Percentiles rank a stretch among this genome's conserved stretches.
Evolutionary conservation across 2,113 vertebrate species (phyloP).

Genomic region (Ancistrus triradiatus): DNA sequence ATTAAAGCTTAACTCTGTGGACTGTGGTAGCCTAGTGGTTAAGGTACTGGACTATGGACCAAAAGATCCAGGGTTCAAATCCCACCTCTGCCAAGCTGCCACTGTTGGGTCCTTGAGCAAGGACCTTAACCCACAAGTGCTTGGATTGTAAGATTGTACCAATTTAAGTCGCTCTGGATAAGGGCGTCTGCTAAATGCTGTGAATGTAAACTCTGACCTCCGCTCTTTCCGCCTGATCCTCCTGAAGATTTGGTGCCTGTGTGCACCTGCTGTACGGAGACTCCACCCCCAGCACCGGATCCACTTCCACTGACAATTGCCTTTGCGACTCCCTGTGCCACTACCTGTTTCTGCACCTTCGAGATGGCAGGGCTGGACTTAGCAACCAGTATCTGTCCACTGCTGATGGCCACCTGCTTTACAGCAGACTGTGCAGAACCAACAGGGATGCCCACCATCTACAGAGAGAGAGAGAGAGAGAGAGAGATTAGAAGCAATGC

Average conservation of each 20-base stretch:
- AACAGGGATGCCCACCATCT: slow-evolving; percentile 90
- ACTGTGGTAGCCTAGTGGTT: too few species aligned
- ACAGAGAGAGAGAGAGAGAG: slow-evolving; percentile 36
- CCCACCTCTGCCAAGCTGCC: too few species aligned
- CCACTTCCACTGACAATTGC: slow-evolving; percentile 87
- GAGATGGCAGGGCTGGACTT: slow-evolving; percentile 83
- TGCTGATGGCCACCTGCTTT: slow-evolving; percentile 93
- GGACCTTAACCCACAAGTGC: too few species aligned
- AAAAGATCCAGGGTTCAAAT: too few species aligned
- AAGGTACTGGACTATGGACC: too few species aligned
- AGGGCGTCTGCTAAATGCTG: too few species aligned
- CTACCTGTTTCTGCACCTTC: slow-evolving; percentile 91
- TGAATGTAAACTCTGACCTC: slow-evolving; percentile 78
- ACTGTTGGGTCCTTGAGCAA: too few species aligned
- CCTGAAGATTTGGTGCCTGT: slow-evolving; percentile 77
- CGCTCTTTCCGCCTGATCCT: slow-evolving; percentile 79
- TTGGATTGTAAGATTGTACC: too few species aligned
- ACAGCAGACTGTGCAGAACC: slow-evolving; percentile 84
- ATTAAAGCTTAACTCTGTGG: too few species aligned
- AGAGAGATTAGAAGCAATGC: neutral
- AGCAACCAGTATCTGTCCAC: slow-evolving; percentile 94
- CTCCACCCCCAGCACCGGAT: slow-evolving; percentile 73
- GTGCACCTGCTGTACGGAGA: slow-evolving; percentile 81
- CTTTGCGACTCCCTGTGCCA: slow-evolving; percentile 95
- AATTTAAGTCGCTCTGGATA: too few species aligned